Conservation (phyloP, 2,888 invertebrate species). For the Julus scanicus region DNA sequence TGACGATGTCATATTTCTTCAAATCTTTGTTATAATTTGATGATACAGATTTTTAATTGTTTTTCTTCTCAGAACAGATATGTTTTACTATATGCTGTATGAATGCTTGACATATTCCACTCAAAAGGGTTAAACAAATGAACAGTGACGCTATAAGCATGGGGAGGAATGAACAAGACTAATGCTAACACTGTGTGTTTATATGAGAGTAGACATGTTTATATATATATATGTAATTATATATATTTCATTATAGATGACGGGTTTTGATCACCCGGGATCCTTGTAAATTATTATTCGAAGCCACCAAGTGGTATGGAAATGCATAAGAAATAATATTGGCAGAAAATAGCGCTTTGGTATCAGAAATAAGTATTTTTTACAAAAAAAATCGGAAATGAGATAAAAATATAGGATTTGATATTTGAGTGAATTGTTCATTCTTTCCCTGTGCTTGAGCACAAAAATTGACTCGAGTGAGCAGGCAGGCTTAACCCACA, state of each 20-base stretch:
- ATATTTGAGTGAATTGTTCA: neutral
- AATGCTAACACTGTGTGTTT: conserved; percentile 33
- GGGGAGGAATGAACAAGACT: neutral
- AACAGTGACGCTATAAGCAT: neutral
- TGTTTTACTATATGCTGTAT: neutral
- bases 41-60: neutral
- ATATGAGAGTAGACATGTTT: neutral
- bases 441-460: neutral
- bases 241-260: neutral
- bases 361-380: neutral
- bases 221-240: neutral
- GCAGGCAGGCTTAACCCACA: too few relatives aligned
- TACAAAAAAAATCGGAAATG: neutral
- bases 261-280: conserved; percentile 1
- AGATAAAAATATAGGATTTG: neutral
- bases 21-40: neutral
- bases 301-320: conserved; percentile 13
- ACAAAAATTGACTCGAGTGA: too few relatives aligned
- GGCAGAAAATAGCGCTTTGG: neutral
- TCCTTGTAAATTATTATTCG: conserved; percentile 17
- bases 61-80: neutral
- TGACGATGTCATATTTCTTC: neutral
- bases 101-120: neutral
- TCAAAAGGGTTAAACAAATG: neutral
- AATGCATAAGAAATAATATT: neutral